Conservation (phyloP, 1,140 invertebrate species). For the Phortica variegata region DNA sequence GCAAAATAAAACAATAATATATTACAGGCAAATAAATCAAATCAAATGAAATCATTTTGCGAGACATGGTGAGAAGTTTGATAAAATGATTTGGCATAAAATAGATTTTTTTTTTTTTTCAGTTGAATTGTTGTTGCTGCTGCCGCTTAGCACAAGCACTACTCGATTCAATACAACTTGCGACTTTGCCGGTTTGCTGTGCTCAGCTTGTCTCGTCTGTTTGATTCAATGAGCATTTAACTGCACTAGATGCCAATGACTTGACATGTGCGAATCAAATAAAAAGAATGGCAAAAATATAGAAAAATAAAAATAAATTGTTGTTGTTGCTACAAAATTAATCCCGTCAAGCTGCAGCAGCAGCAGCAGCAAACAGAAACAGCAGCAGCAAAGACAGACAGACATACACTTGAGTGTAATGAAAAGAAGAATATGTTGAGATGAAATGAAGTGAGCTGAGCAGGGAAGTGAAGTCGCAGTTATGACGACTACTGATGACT, state of each 20-base stretch:
- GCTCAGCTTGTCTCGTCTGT: conserved; percentile 11
- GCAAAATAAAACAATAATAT: no score
- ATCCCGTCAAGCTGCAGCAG: conserved; percentile 20
- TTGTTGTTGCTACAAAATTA: conserved; percentile 20
- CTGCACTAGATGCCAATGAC: conserved; percentile 54
- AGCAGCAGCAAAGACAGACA: conserved; percentile 8
- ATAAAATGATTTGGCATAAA: conserved; percentile 41
- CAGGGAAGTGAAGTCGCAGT: no score
- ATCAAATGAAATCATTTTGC: no score
- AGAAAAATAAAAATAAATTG: conserved; percentile 4
- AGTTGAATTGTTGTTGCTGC: conserved; percentile 16
- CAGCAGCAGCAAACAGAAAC: not conserved
- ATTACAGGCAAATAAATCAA: no score
- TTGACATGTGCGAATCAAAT: conserved; percentile 53
- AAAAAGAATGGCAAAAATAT: conserved; percentile 11
- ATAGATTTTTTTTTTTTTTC: no score
- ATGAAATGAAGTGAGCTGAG: not conserved
- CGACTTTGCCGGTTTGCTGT: not conserved
- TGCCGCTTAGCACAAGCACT: no score
- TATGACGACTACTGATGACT: no score
- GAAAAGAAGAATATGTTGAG: conserved; percentile 24
- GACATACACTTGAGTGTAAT: conserved; percentile 19
- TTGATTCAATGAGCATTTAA: conserved; percentile 46
- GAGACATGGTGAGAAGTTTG: no score
- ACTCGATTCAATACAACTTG: no score